These are phyloP conservation scores for Branchellion lobata DNA, from an alignment of 2,888 invertebrate genomes.

Conservation along the genomic window DNA sequence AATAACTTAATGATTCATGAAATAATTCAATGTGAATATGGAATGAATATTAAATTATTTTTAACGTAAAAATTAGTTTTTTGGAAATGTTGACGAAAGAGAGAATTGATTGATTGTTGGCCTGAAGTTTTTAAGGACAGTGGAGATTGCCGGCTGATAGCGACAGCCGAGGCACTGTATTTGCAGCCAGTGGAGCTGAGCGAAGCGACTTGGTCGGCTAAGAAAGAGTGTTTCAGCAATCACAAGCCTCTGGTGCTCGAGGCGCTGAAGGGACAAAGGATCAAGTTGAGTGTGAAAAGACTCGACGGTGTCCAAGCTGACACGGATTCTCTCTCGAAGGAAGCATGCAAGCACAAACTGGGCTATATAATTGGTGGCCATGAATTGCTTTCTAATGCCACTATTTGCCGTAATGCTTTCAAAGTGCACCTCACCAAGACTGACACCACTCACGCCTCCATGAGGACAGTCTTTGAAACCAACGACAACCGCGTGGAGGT, in stretches of 20 bases:
- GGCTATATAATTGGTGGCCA: neutral
- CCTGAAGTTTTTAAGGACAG: neutral
- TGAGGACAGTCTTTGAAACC: neutral
- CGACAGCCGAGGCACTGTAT: neutral
- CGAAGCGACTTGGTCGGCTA: neutral
- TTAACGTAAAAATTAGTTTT: too few relatives aligned
- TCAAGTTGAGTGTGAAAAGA: neutral
- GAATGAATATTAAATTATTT: too few relatives aligned
- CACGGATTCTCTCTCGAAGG: neutral
- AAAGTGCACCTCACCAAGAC: neutral
- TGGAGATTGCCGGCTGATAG: neutral
- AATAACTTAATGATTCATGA: neutral
- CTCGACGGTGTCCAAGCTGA: neutral
- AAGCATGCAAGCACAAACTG: neutral
- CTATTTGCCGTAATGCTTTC: neutral
- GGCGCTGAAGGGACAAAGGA: neutral
- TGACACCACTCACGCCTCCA: neutral
- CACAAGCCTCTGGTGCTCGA: neutral
- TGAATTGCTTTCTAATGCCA: neutral
- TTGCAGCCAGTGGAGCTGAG: neutral
- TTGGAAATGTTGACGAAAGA: too few relatives aligned
- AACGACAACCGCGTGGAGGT: neutral
- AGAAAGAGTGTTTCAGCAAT: neutral
- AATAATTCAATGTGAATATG: too few relatives aligned
- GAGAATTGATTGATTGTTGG: neutral